These are phyloP conservation scores for Eupithecia centaureata DNA, from an alignment of 2,888 invertebrate species.

Conservation along the genomic window DNA sequence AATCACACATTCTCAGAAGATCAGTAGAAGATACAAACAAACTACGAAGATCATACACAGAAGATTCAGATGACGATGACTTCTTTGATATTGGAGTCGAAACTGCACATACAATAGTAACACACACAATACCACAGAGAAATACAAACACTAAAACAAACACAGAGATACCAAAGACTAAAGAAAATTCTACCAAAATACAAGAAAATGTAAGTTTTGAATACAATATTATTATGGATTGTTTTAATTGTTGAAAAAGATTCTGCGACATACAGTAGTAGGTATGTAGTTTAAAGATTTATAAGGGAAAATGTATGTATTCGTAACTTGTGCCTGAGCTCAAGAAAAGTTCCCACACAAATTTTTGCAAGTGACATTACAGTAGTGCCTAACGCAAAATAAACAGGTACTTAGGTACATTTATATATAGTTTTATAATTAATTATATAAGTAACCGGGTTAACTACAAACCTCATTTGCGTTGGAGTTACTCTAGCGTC, in stretches of 20 bases:
- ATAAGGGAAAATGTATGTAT: too few relatives aligned
- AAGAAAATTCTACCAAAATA: slow-evolving; percentile 37
- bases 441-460: too few relatives aligned
- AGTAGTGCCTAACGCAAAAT: too few relatives aligned
- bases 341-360: neutral
- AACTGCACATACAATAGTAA: slow-evolving; percentile 48
- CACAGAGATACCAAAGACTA: slow-evolving; percentile 49
- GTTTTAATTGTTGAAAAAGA: too few relatives aligned
- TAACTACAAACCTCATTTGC: too few relatives aligned
- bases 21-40: slow-evolving; percentile 56
- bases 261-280: too few relatives aligned
- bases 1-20: slow-evolving; percentile 52
- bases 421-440: too few relatives aligned
- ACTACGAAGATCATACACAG: slow-evolving; percentile 32
- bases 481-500: too few relatives aligned
- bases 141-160: slow-evolving; percentile 47
- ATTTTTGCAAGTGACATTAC: too few relatives aligned
- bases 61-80: slow-evolving; percentile 58
- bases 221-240: neutral
- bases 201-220: slow-evolving; percentile 17
- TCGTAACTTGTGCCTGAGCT: too few relatives aligned
- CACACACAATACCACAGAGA: slow-evolving; percentile 59
- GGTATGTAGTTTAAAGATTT: too few relatives aligned
- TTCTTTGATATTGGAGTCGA: slow-evolving; percentile 62
- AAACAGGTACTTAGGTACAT: too few relatives aligned